Conservation (phyloP, 2,797 vertebrate genomes). For the Ctenosaura bakeri region DNA sequence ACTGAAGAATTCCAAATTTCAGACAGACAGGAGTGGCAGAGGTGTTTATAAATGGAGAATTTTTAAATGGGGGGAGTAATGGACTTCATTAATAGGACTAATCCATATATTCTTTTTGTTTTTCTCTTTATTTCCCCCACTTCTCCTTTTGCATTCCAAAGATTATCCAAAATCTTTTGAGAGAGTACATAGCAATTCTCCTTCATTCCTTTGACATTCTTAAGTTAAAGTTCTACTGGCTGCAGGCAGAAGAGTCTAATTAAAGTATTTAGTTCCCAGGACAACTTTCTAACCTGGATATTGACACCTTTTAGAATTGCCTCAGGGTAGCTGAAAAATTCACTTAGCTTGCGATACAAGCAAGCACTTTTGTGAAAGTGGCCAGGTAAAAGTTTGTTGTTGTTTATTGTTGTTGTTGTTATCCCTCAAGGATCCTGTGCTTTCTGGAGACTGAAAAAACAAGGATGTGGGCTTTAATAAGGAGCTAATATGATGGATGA, state of each 20-base stretch:
- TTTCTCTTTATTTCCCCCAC: background rate
- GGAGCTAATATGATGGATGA: background rate
- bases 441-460: background rate
- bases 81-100: background rate
- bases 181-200: background rate
- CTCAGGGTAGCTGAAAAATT: background rate
- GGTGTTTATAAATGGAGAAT: background rate
- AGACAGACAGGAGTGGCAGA: background rate
- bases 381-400: background rate
- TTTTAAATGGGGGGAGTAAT: background rate
- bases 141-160: background rate
- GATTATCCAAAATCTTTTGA: background rate
- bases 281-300: background rate
- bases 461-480: background rate
- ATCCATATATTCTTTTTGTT: background rate
- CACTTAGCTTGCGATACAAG: background rate
- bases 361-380: background rate
- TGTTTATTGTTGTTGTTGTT: background rate
- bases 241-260: background rate
- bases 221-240: background rate
- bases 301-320: constrained; percentile 1
- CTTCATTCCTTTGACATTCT: background rate
- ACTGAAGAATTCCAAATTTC: background rate
- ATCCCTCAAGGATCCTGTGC: background rate
- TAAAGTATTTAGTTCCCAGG: background rate